These are phyloP conservation scores for Aphidius colemani DNA, from an alignment of 2,888 invertebrate genomes.

Conservation along the genomic window DNA sequence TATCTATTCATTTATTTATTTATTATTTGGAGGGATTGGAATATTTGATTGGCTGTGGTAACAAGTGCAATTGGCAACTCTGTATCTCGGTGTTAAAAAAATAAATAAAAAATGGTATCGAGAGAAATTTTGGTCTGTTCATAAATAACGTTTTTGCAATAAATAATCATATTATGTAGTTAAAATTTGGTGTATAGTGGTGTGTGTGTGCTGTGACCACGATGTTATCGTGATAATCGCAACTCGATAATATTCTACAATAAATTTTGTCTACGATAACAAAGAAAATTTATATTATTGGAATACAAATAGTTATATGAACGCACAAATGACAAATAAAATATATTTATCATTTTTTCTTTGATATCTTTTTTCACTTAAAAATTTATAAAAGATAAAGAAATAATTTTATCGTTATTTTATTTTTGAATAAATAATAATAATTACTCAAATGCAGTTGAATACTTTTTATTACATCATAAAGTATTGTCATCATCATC, in stretches of 20 bases:
- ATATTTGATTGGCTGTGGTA: constrained; percentile 7
- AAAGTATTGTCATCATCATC: constrained; percentile 53
- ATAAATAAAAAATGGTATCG: not conserved
- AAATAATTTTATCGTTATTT: not conserved
- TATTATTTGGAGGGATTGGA: not conserved
- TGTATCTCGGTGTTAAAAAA: not conserved
- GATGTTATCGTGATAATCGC: constrained; percentile 57
- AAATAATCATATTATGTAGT: constrained; percentile 48
- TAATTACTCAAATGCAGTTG: too few relatives aligned
- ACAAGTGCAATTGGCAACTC: constrained; percentile 6
- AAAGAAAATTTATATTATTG: constrained; percentile 56
- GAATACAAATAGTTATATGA: constrained; percentile 40
- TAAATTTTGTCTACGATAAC: constrained; percentile 53
- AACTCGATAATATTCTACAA: constrained; percentile 57
- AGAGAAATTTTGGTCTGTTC: constrained; percentile 20
- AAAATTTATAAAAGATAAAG: too few relatives aligned
- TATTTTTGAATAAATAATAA: not conserved
- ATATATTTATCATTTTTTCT: too few relatives aligned
- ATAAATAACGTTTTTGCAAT: constrained; percentile 49
- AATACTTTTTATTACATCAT: constrained; percentile 38
- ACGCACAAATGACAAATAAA: too few relatives aligned
- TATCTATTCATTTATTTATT: not conserved
- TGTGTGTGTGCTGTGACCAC: constrained; percentile 45
- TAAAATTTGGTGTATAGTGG: not conserved
- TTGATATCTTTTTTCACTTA: too few relatives aligned